Base-by-base conservation (phyloP, 2,888 invertebrate genomes). In the Nematopogon swammerdamellus region DNA sequence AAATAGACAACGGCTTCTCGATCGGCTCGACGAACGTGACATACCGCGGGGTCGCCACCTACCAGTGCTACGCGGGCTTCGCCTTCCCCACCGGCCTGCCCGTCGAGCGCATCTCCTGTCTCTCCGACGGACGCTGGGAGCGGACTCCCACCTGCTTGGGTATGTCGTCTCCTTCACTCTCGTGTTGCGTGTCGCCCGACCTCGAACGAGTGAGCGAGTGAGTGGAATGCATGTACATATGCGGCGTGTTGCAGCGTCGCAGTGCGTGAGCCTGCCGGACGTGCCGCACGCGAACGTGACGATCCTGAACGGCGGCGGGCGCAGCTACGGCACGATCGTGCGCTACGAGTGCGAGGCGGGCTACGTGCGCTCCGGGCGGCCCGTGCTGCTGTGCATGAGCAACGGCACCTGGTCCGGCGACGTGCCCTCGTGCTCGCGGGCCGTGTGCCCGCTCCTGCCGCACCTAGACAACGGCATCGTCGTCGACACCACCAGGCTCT, bases 1-100 rank as follows among this genome's bases (percentile, higher is more conserved):
- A 97, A 82, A 97, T 97, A 55, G 94, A 95, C 64, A 97, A 97
- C 67, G 97, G 97, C 46, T 97, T 96, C 72, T 96, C 96, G 2
- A 95, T 95, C 65, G 94, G 93, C 46, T 95, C 97, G 0, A 91
- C 95, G 3, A 97, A 97, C 69, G 97, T 97, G 6, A 97, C 96
- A 1, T 97, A 93, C 64, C 85, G 88, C 54, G 97, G 96, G 30
- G 83, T 93, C 56, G 96, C 96, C 50, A 95, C 93, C 67, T 97
- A 97, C 67, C 95, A 96, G 64, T 97, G 97, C 66, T 97, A 97
- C 67, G 95, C 96, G 49, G 97, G 95, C 44, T 96, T 96, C 65
- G 93, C 93, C 48, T 97, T 97, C 63, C 88, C 94, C 4, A 91
- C 93, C 48, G 90, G 91, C 48, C 83, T 88, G 58, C 92, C 92